These are phyloP conservation scores for Dolichomitus sp. DNA, from an alignment of 2,888 invertebrate genomes.

Conservation along the genomic window DNA sequence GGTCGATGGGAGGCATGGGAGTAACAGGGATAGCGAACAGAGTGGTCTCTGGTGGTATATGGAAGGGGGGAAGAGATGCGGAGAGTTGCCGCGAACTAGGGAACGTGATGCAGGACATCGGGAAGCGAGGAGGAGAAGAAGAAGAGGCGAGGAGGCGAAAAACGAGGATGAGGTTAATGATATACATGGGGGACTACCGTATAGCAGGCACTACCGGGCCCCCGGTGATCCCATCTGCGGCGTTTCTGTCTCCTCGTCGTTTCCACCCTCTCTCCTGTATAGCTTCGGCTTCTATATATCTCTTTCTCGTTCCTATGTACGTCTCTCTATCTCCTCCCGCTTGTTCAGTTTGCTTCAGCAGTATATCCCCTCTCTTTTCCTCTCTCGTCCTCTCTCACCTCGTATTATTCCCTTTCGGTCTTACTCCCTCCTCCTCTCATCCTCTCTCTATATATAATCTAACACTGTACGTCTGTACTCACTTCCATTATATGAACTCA, in stretches of 20 bases:
- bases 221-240: conserved; percentile 79
- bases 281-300: conserved; percentile 27
- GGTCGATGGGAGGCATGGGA: background rate
- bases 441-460: conserved; percentile 1
- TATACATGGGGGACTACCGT: conserved; percentile 83
- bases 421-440: conserved; percentile 11
- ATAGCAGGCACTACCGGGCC: conserved; percentile 71
- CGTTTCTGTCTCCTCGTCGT: conserved; percentile 70
- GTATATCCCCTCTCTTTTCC: conserved; percentile 24
- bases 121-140: conserved; percentile 31
- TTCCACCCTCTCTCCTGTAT: conserved; percentile 42
- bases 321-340: conserved; percentile 10
- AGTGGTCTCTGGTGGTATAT: conserved; percentile 42
- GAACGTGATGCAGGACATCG: conserved; percentile 54
- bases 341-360: conserved; percentile 38
- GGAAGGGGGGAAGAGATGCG: conserved; percentile 19
- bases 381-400: conserved; percentile 36
- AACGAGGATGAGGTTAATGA: conserved; percentile 84
- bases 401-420: conserved; percentile 56
- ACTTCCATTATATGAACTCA: conserved; percentile 40
- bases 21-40: conserved; percentile 46
- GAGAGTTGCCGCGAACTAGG: conserved; percentile 50
- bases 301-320: background rate
- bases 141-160: conserved; percentile 76
- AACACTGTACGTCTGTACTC: conserved; percentile 31